Base-by-base conservation (phyloP, 2,113 vertebrate genomes). In the Elephantulus edwardii region DNA sequence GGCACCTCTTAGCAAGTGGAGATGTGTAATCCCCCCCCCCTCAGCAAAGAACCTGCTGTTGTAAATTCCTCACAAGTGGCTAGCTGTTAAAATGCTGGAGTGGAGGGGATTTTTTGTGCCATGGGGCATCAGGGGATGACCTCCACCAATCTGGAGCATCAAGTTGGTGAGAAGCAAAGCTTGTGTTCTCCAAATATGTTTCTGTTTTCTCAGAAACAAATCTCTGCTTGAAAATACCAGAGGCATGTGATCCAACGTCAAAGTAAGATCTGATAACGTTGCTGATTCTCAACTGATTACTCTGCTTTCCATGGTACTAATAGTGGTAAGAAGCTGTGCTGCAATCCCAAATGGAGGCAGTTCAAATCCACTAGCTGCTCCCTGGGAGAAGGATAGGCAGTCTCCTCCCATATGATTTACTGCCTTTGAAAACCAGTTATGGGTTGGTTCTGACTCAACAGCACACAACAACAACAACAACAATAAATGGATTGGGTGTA, bases 261-360 rank as follows among this genome's bases (percentile, higher is more conserved):
- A 87, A 26, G 5, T 16, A 26, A 70, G 56, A 26, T 40, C 30
- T 17, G 24, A 70, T 54, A 30, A 3, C n/a, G 0, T 42, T 48
- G 9, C 10, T 3, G 11, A 11, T 14, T 26, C 38, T 75, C 60
- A 22, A 5, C 30, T 16, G 17, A 68, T 6, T 50, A 8, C 44
- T 12, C 2, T 3, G 11, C 10, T 30, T 42, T n/a, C 1, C 48
- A 0, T 0, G 26, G 3, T 13, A 16, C 6, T 44, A 2, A 11
- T n/a, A n/a, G n/a, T n/a, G n/a, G n/a, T n/a, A n/a, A n/a, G n/a
- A n/a, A n/a, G n/a, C n/a, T n/a, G n/a, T n/a, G n/a, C n/a, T n/a
- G n/a, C n/a, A n/a, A n/a, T n/a, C n/a, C n/a, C n/a, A n/a, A n/a
- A n/a, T n/a, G n/a, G n/a, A n/a, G n/a, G n/a, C n/a, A n/a, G n/a